These are phyloP conservation scores for Peromyscus nudipes DNA, from an alignment of 2,797 vertebrate species.

Conservation along the genomic window DNA sequence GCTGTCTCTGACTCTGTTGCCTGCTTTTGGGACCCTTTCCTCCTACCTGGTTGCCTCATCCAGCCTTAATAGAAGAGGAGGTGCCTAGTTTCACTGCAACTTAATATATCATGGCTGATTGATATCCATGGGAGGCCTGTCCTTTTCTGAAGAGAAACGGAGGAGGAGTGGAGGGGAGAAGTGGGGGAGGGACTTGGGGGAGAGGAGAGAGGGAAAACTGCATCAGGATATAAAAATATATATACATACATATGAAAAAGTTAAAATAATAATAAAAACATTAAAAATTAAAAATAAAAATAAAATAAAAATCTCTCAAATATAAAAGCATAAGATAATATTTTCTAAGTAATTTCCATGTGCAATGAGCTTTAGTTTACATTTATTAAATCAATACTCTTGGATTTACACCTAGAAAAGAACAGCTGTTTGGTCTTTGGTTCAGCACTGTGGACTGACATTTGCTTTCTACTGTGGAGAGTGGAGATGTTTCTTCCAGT, in stretches of 20 bases:
- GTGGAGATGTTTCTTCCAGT: neutral
- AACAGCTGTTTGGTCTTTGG: neutral
- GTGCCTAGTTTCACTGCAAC: too few relatives aligned
- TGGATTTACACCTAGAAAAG: neutral
- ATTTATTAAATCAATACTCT: neutral
- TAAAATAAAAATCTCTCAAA: neutral
- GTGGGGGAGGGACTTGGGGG: too few relatives aligned
- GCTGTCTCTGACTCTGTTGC: too few relatives aligned
- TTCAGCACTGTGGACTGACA: neutral
- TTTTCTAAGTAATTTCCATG: slow-evolving; percentile 6
- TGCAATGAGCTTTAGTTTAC: neutral
- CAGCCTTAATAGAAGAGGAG: too few relatives aligned
- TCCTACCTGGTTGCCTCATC: too few relatives aligned
- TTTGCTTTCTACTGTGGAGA: neutral
- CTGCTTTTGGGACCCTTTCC: too few relatives aligned
- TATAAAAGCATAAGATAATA: slow-evolving; percentile 3
- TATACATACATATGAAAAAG: neutral
- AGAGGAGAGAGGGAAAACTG: too few relatives aligned
- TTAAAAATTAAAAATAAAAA: neutral
- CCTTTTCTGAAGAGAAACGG: too few relatives aligned
- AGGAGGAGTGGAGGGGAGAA: too few relatives aligned
- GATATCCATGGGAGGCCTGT: too few relatives aligned
- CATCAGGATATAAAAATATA: too few relatives aligned
- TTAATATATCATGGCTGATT: too few relatives aligned
- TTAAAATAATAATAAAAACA: neutral